These are phyloP conservation scores for Boloria selene DNA, from an alignment of 2,888 invertebrate genomes.

Conservation along the genomic window DNA sequence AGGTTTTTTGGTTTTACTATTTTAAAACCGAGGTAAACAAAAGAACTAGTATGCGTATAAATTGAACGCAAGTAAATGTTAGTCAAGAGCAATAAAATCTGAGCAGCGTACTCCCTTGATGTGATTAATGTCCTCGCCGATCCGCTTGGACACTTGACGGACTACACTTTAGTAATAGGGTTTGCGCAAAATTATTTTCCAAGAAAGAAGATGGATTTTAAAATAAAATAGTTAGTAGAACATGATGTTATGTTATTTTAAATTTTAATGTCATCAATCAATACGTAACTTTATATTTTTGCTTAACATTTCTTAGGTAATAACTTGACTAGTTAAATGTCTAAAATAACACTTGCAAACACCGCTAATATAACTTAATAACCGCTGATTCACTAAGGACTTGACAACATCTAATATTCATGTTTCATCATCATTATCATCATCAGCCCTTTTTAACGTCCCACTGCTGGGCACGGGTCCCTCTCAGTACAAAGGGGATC, in stretches of 20 bases:
- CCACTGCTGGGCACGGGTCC: no score
- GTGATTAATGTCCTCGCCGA: slow-evolving; percentile 45
- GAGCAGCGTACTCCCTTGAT: slow-evolving; percentile 30
- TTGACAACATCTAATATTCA: no score
- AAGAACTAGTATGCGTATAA: slow-evolving; percentile 1
- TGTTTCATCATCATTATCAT: no score
- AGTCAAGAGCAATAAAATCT: slow-evolving; percentile 34
- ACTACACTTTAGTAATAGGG: slow-evolving; percentile 39
- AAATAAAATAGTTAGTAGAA: neutral
- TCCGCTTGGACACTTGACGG: slow-evolving; percentile 45
- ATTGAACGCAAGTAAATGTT: slow-evolving; percentile 28
- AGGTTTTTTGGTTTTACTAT: no score
- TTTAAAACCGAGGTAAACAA: neutral
- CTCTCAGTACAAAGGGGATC: no score
- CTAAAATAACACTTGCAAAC: no score
- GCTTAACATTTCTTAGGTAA: no score
- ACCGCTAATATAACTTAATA: no score
- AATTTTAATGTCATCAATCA: neutral
- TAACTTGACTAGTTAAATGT: no score
- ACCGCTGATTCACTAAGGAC: no score
- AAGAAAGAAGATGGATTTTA: neutral
- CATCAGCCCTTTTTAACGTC: no score
- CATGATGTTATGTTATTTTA: neutral
- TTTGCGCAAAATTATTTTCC: neutral
- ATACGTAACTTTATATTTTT: no score